Evolutionary conservation across 2,113 vertebrate genomes (phyloP).

Genomic region (Urocynchramus pylzowi): DNA sequence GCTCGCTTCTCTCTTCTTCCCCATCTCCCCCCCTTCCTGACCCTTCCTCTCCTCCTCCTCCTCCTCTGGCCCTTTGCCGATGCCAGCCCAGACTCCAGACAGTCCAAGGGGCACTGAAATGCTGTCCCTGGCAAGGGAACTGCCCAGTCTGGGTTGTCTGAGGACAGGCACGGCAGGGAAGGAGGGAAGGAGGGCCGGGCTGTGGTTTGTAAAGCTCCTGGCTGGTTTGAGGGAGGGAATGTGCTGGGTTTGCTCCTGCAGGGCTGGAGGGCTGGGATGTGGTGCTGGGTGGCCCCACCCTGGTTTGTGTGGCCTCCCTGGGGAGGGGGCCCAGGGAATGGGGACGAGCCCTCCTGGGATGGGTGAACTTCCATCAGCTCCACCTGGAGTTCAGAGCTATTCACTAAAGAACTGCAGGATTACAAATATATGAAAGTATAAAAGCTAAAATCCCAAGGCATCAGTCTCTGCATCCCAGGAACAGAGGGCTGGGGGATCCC

Average conservation of each 20-base stretch:
- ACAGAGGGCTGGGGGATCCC: rapidly evolving
- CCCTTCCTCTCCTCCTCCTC: neutral
- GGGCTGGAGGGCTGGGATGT: neutral
- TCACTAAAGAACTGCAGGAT: neutral
- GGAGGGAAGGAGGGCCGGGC: no score
- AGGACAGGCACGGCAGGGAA: neutral
- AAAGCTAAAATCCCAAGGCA: neutral
- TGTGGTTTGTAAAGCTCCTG: neutral
- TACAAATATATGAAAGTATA: rapidly evolving
- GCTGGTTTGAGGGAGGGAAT: neutral
- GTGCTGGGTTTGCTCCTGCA: neutral
- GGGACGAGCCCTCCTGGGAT: neutral
- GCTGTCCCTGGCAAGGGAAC: neutral
- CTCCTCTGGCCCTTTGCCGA: neutral
- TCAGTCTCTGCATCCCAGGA: neutral
- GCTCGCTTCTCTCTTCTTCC: neutral
- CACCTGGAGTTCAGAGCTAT: neutral
- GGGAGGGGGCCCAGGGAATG: no score
- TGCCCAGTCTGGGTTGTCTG: neutral
- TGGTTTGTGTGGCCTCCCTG: no score
- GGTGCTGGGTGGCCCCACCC: neutral
- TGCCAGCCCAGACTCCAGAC: neutral
- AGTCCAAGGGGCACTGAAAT: neutral
- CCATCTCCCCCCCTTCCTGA: neutral
- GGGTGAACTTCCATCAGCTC: neutral